Evolutionary conservation across 2,113 vertebrate genomes (phyloP), one percentile per base, ranked within the genome.

Genomic region (Salminus brasiliensis): DNA sequence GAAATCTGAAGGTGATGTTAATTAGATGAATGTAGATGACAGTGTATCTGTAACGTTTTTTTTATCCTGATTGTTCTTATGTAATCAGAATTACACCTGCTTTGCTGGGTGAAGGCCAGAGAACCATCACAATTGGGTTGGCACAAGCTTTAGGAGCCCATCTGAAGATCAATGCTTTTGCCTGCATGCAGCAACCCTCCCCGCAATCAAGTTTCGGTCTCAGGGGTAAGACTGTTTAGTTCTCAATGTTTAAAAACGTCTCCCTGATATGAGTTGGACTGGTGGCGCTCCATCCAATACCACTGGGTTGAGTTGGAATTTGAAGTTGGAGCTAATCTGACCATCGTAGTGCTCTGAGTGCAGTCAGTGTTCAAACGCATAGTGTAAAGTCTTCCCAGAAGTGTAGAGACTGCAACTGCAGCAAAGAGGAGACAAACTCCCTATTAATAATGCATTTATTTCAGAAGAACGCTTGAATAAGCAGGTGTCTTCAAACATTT

Each of bases 171-270:
- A 96, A 95, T 1, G 91, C 94, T 11, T 95, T 96, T 34, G 95
- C 95, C 0, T 96, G 95, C 70, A 91, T 96, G 7, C 90, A 94
- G 5, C 94, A 95, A 70, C 93, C 95, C 57, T 95, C 94, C 7
- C 95, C 94, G 79, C 95, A 93, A 1, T 94, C 94, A 60, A 95
- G 93, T 7, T 95, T 95, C 76, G 94, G 94, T 62, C 94, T 94
- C 81, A 95, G 95, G 93, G 95, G 95, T 94, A 91, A 85, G 52
- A 9, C 7, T 36, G 21, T 18, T 25, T 3, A 21, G 36, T 23
- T 49, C 59, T 41, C 45, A 27, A 23, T 30, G 27, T 29, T 12
- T 18, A 10, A 32, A 5, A 16, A 41, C 25, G 25, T 59, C 25
- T 29, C 25, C 3, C 55, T 59, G 55, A 59, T 29, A 29, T 59